These are phyloP conservation scores for Cataglyphis altisquamis DNA, from an alignment of 2,888 invertebrate genomes.

Conservation along the genomic window DNA sequence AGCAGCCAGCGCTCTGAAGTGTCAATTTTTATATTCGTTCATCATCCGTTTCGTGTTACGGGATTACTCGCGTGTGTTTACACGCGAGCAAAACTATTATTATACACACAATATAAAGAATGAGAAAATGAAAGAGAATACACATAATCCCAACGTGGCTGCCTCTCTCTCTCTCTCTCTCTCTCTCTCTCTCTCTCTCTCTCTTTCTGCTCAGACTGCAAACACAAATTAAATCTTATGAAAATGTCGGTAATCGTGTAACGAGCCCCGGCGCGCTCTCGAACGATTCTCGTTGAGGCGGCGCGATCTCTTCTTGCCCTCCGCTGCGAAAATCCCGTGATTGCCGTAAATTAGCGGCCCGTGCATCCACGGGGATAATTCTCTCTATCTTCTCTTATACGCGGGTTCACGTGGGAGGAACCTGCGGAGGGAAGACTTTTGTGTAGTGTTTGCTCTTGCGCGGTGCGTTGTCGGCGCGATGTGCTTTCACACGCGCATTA, in stretches of 20 bases:
- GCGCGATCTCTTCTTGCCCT: slow-evolving; percentile 19
- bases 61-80: neutral
- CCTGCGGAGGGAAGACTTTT: slow-evolving; percentile 38
- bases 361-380: slow-evolving; percentile 43
- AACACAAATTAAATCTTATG: slow-evolving; percentile 29
- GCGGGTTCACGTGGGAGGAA: slow-evolving; percentile 67
- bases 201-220: neutral
- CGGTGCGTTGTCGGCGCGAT: slow-evolving; percentile 55
- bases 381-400: slow-evolving; percentile 11
- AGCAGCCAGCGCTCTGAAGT: neutral
- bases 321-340: slow-evolving; percentile 46
- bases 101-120: neutral
- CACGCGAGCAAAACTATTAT: neutral
- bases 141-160: slow-evolving; percentile 8
- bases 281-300: slow-evolving; percentile 44
- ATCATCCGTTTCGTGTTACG: neutral
- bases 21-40: neutral
- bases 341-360: slow-evolving; percentile 49
- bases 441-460: slow-evolving; percentile 67
- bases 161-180: neutral
- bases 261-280: slow-evolving; percentile 23
- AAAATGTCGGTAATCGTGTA: slow-evolving; percentile 47
- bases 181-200: neutral
- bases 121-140: neutral
- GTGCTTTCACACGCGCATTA: slow-evolving; percentile 68